Conservation (phyloP, 2,797 vertebrate genomes). For the Gephyroberyx darwinii region DNA sequence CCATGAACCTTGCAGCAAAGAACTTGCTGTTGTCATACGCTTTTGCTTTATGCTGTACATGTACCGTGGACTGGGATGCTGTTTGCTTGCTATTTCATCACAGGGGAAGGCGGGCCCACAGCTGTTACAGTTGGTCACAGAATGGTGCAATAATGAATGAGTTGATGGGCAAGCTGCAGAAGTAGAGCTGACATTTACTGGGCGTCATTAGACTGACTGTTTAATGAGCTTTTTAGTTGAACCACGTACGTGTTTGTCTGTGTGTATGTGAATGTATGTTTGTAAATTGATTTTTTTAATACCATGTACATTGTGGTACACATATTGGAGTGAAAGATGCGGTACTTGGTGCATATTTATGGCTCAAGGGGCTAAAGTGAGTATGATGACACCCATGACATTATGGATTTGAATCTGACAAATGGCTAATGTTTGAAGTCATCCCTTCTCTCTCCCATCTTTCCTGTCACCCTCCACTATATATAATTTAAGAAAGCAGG, state of each 20-base stretch:
- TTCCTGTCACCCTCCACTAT: neutral
- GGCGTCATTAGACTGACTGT: constrained; percentile 56
- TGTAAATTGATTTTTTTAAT: no score
- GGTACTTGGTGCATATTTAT: no score
- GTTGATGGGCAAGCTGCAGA: constrained; percentile 58
- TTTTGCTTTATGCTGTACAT: constrained; percentile 14
- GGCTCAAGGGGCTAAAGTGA: neutral
- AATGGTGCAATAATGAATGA: constrained; percentile 58
- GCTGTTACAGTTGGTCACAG: constrained; percentile 51
- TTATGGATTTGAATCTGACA: neutral
- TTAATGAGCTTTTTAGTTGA: constrained; percentile 54
- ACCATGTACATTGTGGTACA: no score
- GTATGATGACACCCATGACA: no score
- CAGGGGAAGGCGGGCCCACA: constrained; percentile 25
- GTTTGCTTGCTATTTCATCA: constrained; percentile 24
- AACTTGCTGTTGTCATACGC: constrained; percentile 9
- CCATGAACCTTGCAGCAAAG: constrained; percentile 3
- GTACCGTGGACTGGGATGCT: neutral
- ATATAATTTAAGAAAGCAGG: neutral
- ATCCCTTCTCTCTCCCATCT: neutral
- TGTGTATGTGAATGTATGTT: neutral
- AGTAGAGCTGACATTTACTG: constrained; percentile 59
- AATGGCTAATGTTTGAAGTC: neutral
- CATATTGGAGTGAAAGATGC: no score
- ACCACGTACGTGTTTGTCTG: constrained; percentile 16